Evolutionary conservation across 35 echinoderm and acorn worm species (phyloP).

Genomic region (Apostichopus californicus): DNA sequence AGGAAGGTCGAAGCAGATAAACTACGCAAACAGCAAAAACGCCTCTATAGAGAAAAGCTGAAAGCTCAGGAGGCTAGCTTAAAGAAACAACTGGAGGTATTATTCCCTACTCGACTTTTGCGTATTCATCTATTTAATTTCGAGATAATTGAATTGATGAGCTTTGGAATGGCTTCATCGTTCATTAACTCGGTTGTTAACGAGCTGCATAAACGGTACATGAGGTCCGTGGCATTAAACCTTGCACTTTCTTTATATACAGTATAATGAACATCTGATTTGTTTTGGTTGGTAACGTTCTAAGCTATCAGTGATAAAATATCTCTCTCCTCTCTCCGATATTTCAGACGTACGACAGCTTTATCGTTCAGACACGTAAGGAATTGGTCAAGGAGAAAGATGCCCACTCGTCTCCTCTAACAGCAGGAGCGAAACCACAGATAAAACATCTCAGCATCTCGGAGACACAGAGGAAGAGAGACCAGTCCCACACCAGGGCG

Average conservation of each 20-base stretch:
- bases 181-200: too few species aligned
- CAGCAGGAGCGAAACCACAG: constrained; percentile 81
- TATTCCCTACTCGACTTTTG: not conserved
- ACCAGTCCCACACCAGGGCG: constrained; percentile 77
- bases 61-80: constrained; percentile 97
- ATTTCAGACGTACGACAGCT: constrained; percentile 79
- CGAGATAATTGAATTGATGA: too few species aligned
- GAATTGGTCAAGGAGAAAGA: constrained; percentile 79
- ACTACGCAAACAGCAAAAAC: constrained; percentile 94
- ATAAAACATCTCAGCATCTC: constrained; percentile 85
- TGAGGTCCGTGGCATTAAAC: too few species aligned
- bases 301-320: too few species aligned
- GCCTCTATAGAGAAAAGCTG: constrained; percentile 89
- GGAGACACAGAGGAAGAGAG: constrained; percentile 72
- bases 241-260: too few species aligned
- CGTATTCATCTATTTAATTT: not conserved
- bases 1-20: constrained; percentile 93
- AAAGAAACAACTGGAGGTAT: constrained; percentile 95
- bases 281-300: too few species aligned
- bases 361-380: constrained; percentile 86
- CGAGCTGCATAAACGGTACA: too few species aligned
- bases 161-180: too few species aligned
- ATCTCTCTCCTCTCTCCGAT: not conserved
- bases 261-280: too few species aligned
- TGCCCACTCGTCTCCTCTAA: constrained; percentile 3